Evolutionary conservation across 2,113 vertebrate species (phyloP).

Genomic region (Scophthalmus maximus): DNA sequence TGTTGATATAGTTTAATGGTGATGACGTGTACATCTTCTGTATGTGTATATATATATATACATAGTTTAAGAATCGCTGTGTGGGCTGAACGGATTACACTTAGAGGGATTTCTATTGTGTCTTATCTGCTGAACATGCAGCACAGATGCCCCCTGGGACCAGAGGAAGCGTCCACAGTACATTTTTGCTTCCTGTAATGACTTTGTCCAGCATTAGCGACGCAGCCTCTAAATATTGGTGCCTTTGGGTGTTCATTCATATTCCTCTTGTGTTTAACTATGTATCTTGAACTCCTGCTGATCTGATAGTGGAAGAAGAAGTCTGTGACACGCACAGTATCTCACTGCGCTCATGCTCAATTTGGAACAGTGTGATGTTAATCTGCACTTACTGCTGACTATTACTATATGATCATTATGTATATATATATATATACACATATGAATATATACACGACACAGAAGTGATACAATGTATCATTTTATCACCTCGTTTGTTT

Average conservation of each 20-base stretch:
- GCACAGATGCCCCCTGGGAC: conserved; percentile 44
- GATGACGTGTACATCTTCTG: too few species aligned
- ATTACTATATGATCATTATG: conserved; percentile 7
- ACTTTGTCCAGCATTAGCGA: conserved; percentile 34
- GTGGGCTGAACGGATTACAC: conserved; percentile 7
- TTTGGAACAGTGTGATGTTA: neutral
- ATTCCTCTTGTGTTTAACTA: conserved; percentile 34
- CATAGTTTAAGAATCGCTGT: neutral
- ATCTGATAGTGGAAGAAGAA: neutral
- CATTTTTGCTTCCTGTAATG: conserved; percentile 39
- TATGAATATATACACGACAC: too few species aligned
- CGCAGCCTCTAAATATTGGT: conserved; percentile 21
- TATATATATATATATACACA: neutral
- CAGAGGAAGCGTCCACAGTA: conserved; percentile 41
- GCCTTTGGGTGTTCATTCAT: conserved; percentile 7
- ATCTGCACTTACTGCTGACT: too few species aligned
- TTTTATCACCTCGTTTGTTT: too few species aligned
- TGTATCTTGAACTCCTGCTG: conserved; percentile 21
- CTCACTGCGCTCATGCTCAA: neutral
- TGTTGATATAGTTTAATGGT: too few species aligned
- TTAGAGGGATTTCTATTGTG: conserved; percentile 17
- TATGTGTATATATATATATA: too few species aligned
- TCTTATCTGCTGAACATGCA: conserved; percentile 61
- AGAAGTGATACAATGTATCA: too few species aligned
- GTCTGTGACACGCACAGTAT: neutral